Evolutionary conservation across 92 coral and sea anemone species (phyloP), one percentile per base, ranked within the genome.

Genomic region (Metridium senile): DNA sequence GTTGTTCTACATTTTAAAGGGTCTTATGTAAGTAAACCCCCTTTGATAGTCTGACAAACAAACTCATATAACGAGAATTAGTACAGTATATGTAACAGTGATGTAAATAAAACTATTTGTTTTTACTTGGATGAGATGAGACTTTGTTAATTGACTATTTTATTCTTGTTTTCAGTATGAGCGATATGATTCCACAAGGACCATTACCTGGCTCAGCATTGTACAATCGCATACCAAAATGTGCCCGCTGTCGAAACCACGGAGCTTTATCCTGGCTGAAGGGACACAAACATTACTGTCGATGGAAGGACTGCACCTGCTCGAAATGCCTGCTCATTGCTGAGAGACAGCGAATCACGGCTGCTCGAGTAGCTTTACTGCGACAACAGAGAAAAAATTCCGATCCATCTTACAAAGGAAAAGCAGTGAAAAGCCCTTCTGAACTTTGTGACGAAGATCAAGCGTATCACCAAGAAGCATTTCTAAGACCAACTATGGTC

Each of bases 171-270:
- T 31, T 29, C 45, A 63, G 69, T 10, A 63, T 63, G 69, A 63
- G 69, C 69, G 99, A 96, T 22, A 93, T 90, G 72, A 77, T 93
- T 59, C 91, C 97, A 0, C 91, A 84, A 70, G 97, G 92, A 57
- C 97, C 94, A 71, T 79, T 89, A 34, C 99, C 99, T 0, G 94
- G 96, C 22, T 88, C 90, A 62, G 97, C 99, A n/a, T 75, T 93
- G 71, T 95, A 95, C 62, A 97, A 95, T 68, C 93, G 99, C 25
- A 95, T 93, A 59, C 99, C 99, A 28, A 96, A 96, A 71, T 96
- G 99, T 69, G 97, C 97, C 19, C 99, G 99, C 46, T 96, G 99
- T 72, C 96, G 99, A 10, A 96, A 93, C 33, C 99, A 96, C 43
- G 97, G 97, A 54, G 93, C 97, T 19, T 75, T 96, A 25, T 93